phyloP scores from a whole-genome alignment of 2,888 invertebrate species.

The Sarcophaga subvicina region DNA sequence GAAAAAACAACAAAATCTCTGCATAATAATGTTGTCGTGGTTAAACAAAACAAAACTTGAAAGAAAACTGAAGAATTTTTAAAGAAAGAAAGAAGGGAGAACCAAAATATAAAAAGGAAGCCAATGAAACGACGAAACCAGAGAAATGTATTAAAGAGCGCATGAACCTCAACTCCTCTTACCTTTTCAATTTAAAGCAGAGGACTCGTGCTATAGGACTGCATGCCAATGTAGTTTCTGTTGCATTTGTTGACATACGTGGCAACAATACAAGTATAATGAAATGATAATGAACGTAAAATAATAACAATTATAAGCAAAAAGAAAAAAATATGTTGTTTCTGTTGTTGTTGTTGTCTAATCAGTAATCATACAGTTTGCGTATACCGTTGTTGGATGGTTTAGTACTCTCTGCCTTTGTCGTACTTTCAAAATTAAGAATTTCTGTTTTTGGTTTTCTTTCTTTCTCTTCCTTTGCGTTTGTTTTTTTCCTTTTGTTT shows the following conservation, averaged over 20 bases:
- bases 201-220: background rate
- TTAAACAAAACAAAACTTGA: background rate
- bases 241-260: background rate
- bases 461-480: background rate
- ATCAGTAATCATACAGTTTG: no score
- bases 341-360: background rate
- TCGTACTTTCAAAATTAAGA: background rate
- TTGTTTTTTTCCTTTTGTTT: background rate
- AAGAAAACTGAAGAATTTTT: no score
- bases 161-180: background rate
- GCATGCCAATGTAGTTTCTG: background rate
- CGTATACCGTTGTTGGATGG: no score
- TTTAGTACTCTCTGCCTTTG: background rate
- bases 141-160: background rate
- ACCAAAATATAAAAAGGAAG: background rate
- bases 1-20: conserved; percentile 18
- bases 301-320: background rate
- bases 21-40: background rate
- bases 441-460: background rate
- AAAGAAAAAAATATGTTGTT: background rate
- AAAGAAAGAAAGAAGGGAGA: background rate
- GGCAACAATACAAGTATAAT: background rate
- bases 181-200: background rate
- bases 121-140: background rate
- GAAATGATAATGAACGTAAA: background rate